Evolutionary conservation across 2,797 vertebrate genomes (phyloP), one percentile per base, ranked within the genome.

Genomic region (Trachurus trachurus): DNA sequence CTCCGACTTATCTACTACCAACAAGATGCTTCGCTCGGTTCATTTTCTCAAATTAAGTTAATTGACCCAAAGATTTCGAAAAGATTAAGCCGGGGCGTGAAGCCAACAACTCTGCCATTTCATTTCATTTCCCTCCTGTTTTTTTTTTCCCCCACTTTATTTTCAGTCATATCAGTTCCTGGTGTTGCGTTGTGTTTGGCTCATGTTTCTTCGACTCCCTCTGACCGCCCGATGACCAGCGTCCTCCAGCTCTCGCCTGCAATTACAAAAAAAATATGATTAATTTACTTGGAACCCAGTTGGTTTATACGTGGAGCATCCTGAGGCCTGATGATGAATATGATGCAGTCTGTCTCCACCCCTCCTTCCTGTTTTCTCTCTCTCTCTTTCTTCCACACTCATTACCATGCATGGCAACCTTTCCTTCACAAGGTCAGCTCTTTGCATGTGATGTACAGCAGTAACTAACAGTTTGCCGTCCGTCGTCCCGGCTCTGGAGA

Each of bases 381-480:
- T 16, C 19, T 9, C 15, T 31, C 59, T 60, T 26, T 26, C 76
- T 31, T 26, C 76, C 29, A 37, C 29, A 26, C 82, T 87, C 84
- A 92, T 93, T 90, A 87, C 74, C 60, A 87, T 88, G 78, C 87
- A 76, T 53, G 52, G 77, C 70, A 80, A 85, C 81, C 80, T 88
- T 76, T 87, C 68, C 53, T 53, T 79, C 54, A 57, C 87, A 91
- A 93, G 92, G 92, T 92, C 88, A 83, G 53, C 52, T 26, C 65
- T 37, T 6, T 74, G 75, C 34, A 57, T 66, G 62, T 64, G 73
- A 68, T 62, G 66, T 64, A 64, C 77, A 82, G 57, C 57, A 52
- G 56, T 65, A 77, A 74, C 81, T 79, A 26, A 71, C 71, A 75
- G 70, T 73, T 87, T 67, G 65, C 31, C n/a, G 8, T 75, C 31